These are phyloP conservation scores for Girardia tigrina DNA, from an alignment of 2,888 invertebrate species.

Conservation along the genomic window DNA sequence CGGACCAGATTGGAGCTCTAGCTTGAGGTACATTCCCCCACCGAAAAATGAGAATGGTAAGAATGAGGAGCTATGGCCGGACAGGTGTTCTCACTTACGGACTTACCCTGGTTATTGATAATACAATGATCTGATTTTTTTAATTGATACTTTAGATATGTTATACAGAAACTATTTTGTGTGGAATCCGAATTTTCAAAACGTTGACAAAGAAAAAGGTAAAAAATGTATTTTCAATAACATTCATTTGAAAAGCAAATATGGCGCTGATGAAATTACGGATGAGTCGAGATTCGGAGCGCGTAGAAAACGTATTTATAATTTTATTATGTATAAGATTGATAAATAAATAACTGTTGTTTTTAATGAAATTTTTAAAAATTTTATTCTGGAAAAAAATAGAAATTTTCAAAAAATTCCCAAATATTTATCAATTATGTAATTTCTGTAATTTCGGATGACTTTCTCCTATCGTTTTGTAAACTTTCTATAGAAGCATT, in stretches of 20 bases:
- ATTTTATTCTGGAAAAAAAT: not conserved
- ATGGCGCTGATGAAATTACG: conserved; percentile 40
- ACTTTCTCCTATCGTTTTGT: too few relatives aligned
- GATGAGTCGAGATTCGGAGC: conserved; percentile 42
- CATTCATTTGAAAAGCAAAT: conserved; percentile 33
- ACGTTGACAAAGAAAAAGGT: conserved; percentile 27
- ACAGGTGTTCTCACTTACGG: conserved; percentile 43
- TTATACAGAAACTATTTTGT: conserved; percentile 3
- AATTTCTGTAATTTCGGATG: too few relatives aligned
- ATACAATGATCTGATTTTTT: not conserved
- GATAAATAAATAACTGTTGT: not conserved
- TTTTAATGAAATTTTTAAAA: not conserved
- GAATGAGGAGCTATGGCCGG: conserved; percentile 44
- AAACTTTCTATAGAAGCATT: too few relatives aligned
- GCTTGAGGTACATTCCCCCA: conserved; percentile 42
- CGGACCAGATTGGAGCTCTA: conserved; percentile 46
- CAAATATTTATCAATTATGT: too few relatives aligned
- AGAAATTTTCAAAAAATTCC: not conserved
- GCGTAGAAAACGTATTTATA: conserved; percentile 41
- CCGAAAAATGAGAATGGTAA: conserved; percentile 42
- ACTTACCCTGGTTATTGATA: conserved; percentile 43
- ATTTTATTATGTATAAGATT: not conserved
- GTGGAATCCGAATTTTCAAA: not conserved
- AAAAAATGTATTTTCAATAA: conserved; percentile 31
- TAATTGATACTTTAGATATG: not conserved